Percentiles rank a stretch among this genome's conserved stretches.
These are phyloP conservation scores for Lytechinus variegatus DNA, from an alignment of 35 echinoderm and acorn worm species.

Conservation along the genomic window DNA sequence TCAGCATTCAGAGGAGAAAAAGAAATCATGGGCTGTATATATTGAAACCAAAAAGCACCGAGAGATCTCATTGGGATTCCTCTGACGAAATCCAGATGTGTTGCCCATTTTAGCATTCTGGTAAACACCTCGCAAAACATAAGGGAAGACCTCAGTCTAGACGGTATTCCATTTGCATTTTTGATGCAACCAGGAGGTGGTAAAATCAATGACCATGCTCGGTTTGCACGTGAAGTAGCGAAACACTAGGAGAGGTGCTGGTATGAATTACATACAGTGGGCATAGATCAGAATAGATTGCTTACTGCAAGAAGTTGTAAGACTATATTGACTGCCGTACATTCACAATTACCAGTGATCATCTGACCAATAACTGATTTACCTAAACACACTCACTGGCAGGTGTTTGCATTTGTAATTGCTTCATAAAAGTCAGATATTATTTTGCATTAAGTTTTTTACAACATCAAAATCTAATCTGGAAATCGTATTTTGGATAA, in stretches of 20 bases:
- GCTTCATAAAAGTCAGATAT: background rate
- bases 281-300: background rate
- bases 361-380: background rate
- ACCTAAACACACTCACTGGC: background rate
- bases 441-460: background rate
- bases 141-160: background rate
- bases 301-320: background rate
- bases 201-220: slow-evolving; percentile 2
- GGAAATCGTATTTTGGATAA: no score
- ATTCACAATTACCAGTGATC: background rate
- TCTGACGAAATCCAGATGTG: slow-evolving; percentile 3
- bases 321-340: background rate
- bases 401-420: no score
- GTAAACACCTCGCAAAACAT: background rate
- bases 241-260: background rate
- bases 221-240: background rate
- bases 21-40: background rate
- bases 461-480: no score
- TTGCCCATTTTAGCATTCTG: background rate
- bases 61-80: slow-evolving; percentile 1
- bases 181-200: background rate
- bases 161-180: slow-evolving; percentile 16
- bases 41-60: background rate
- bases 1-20: background rate
- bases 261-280: background rate